Evolutionary conservation across 2,888 invertebrate genomes (phyloP).

Genomic region (Tenthredo livida): DNA sequence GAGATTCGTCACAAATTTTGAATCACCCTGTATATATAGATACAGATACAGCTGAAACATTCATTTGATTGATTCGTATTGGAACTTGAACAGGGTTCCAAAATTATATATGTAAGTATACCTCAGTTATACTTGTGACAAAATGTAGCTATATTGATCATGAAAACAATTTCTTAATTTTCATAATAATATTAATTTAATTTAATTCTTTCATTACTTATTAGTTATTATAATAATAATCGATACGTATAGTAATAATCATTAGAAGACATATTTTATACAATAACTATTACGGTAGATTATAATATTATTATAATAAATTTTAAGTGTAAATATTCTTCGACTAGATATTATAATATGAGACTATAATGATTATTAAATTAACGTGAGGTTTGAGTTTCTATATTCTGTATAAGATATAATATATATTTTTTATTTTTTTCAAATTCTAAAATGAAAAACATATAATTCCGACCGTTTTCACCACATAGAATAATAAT

Average conservation of each 20-base stretch:
- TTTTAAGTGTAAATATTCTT: slow-evolving; percentile 26
- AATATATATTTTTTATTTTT: neutral
- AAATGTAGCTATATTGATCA: neutral
- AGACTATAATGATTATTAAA: neutral
- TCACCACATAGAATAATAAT: neutral
- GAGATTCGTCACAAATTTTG: no score
- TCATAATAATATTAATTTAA: no score
- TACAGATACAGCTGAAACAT: neutral
- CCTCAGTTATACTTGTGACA: neutral
- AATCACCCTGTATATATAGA: no score
- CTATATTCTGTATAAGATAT: neutral
- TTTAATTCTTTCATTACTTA: neutral
- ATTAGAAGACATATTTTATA: neutral
- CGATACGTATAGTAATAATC: neutral
- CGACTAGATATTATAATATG: neutral
- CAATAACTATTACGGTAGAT: neutral
- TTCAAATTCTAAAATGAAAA: neutral
- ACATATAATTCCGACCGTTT: neutral
- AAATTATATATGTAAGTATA: neutral
- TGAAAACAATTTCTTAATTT: neutral
- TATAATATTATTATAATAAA: neutral
- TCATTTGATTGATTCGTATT: neutral
- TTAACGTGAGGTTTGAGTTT: neutral
- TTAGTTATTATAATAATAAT: neutral
- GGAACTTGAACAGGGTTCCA: neutral